Base-by-base conservation (phyloP, 1,140 invertebrate species). In the Diprion similis region DNA sequence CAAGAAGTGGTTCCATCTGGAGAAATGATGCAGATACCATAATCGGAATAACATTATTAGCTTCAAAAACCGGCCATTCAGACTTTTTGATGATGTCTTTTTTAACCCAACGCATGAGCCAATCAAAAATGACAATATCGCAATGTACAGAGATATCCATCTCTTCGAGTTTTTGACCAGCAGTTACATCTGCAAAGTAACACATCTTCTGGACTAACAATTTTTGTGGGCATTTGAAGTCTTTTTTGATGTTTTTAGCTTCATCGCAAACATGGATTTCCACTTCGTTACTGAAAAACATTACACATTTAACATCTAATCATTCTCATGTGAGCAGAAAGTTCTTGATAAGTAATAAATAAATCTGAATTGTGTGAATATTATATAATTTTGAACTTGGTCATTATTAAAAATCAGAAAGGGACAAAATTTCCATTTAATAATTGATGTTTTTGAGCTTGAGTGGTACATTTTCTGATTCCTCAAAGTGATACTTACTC, bases 61-160 rank as follows among this genome's bases (percentile, higher is more conserved):
- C 89, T 82, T 98, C 96, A 17, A 97, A 86, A 75, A 92, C 86
- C 4, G 95, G 95, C 87, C 92, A 92, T 70, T 91, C 90, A 73
- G 91, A 91, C 74, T 92, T 90, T 71, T 91, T 87, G 51, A 91
- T 90, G 0, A 90, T 87, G 76, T 94, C 93, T 68, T 92, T 91
- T 83, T 95, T 95, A 0, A 98, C 95, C 95, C 97, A 98, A 77
- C 93, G 91, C 93, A 99, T 97, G n/a, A 99, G 87, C 97, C 97
- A 99, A 77, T 98, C 96, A 85, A 99, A 99, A 76, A 95, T 94
- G 68, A 91, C 92, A 68, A 99, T 94, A 87, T 99, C 97, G 84
- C 97, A 98, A 84, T 98, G 96, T 0, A 98, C 96, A 0, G 96
- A 97, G 77, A 99, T 98, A 80, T 98, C 97, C 90, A 98, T 97